Evolutionary conservation across 2,797 vertebrate species (phyloP), one percentile per base, ranked within the genome.

Genomic region (Myotis vivesi): DNA sequence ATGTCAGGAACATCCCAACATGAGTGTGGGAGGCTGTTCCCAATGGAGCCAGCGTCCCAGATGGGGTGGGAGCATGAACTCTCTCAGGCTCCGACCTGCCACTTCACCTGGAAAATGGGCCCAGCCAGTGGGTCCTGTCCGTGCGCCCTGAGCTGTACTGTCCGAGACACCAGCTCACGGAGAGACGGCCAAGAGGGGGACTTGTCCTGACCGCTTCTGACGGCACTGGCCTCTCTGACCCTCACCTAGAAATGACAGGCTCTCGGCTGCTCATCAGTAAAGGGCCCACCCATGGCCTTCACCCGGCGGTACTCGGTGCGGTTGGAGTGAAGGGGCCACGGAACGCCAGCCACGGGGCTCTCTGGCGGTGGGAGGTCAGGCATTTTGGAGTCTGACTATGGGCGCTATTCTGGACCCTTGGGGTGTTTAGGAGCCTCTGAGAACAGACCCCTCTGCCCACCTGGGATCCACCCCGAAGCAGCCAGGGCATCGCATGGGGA

Each of bases 321-420:
- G 59, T 13, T 30, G 0, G 69, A 7, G 5, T 5, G 59, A 1
- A 16, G n/a, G 11, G 13, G 6, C 51, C 38, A 1, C 6, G 71
- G 28, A 10, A 25, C 5, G 0, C 10, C 1, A 0, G 4, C 4
- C 16, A 2, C 8, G 16, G 55, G 36, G 1, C 28, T 25, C 57
- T 1, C 20, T 20, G 2, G 10, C 1, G 2, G 19, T 5, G 30
- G 23, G 22, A 30, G 12, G 62, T 13, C 23, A 11, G 33, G 19
- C 41, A 4, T 30, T 68, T 2, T 6, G 36, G 83, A 88, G 30
- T 51, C 68, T 51, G 46, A 23, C 33, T 38, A 1, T 17, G 73
- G 46, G 92, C 55, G 36, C 0, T 9, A 13, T 30, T 79, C 25
- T 8, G 28, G 12, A 38, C 6, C 12, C 1, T 0, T 1, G 38